These are phyloP conservation scores for Typhlomys cinereus DNA, from an alignment of 2,113 vertebrate genomes.

Conservation along the genomic window DNA sequence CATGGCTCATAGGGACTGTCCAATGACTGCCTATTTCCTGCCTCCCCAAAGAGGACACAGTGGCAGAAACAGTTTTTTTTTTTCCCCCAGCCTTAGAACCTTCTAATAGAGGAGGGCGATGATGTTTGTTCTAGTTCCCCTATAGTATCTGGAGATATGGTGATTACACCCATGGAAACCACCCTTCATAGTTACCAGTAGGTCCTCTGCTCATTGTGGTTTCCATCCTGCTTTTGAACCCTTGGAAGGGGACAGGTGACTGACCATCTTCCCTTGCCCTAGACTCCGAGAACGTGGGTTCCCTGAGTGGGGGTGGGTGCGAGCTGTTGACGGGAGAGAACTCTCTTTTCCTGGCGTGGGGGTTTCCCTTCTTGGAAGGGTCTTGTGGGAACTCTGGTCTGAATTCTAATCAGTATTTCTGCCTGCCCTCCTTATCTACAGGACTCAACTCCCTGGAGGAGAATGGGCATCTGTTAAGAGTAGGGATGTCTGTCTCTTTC, in stretches of 20 bases:
- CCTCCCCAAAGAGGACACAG: neutral
- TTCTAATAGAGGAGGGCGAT: neutral
- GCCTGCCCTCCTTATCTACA: neutral
- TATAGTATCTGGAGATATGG: accelerated
- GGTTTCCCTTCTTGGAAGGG: neutral
- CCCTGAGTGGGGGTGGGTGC: neutral
- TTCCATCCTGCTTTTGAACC: neutral
- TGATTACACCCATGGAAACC: neutral
- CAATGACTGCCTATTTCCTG: neutral
- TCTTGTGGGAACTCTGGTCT: neutral
- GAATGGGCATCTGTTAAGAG: neutral
- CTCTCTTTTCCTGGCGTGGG: neutral
- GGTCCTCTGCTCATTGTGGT: neutral
- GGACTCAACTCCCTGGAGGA: neutral
- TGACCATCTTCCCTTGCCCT: no score
- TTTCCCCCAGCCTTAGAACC: neutral
- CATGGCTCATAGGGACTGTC: neutral
- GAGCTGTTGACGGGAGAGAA: neutral
- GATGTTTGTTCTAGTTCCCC: neutral
- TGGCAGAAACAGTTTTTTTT: neutral
- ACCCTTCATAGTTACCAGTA: neutral
- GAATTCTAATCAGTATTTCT: no score
- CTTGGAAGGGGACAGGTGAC: neutral
- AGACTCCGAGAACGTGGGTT: neutral
- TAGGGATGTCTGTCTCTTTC: neutral